Base-by-base conservation (phyloP, 2,113 vertebrate species). In the Engystomops pustulosus region DNA sequence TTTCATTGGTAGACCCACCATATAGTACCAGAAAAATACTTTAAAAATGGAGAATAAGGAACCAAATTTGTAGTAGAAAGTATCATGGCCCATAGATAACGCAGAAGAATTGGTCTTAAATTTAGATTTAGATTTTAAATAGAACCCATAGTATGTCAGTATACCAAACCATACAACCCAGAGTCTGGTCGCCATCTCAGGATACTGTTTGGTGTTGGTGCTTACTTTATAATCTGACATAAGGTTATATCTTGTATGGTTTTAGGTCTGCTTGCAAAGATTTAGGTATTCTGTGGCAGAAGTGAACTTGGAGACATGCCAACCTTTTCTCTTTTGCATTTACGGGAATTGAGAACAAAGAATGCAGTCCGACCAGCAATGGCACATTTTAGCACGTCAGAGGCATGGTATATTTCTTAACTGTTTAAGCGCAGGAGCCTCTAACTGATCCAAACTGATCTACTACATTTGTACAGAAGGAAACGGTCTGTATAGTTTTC, bases 321-420 rank as follows among this genome's bases (percentile, higher is more conserved):
- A 82, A 20, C 17, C 34, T 60, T 38, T 53, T 47, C 18, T 44
- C 6, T 62, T 65, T 20, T 62, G 38, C 27, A 45, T 60, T 72
- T 83, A 17, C 17, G 36, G 70, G 81, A 77, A 65, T 14, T 23
- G 20, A 60, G 32, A 18, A 65, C n/a, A 51, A 84, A 75, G 81
- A 76, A 84, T 84, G 81, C 45, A 49, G 58, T 20, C 58, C 23
- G 67, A 77, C 81, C 32, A 27, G 81, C 41, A 84, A n/a, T 41
- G 72, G 8, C 41, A 25, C 58, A 67, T 68, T 76, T 67, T 68
- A 38, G 44, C 23, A 67, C 2, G n/a, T 25, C 71, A 45, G 18
- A 45, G 32, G 49, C 32, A 36, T 17, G 15, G 27, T 75, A 17
- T 5, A 18, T 17, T 44, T 11, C 8, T 82, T 82, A 51, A 75